These are phyloP conservation scores for Leptinotarsa peninsularis DNA, from an alignment of 2,888 invertebrate species.

Conservation along the genomic window DNA sequence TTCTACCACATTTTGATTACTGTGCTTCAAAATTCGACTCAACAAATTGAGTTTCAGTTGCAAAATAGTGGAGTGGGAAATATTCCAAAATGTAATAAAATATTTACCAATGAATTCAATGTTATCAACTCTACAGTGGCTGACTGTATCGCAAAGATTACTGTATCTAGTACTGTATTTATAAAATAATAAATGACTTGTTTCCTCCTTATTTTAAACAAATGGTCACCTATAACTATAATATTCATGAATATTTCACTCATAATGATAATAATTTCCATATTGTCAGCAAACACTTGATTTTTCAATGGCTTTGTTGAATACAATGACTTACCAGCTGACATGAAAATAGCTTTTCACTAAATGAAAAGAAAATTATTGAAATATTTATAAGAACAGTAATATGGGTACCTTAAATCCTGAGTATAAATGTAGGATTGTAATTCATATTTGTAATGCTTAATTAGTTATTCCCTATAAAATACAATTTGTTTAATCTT, in stretches of 20 bases:
- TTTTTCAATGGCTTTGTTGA: no score
- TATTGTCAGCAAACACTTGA: no score
- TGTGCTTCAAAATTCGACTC: not conserved
- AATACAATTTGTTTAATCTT: no score
- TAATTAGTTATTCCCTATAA: no score
- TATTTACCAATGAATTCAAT: not conserved
- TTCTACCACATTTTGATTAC: no score
- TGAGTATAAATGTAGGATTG: no score
- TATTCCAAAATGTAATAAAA: not conserved
- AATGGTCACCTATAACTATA: not conserved
- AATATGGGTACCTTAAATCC: not conserved
- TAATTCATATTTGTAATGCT: no score
- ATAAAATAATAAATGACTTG: not conserved
- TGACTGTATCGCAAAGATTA: not conserved
- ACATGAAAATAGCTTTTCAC: no score
- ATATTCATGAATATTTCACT: not conserved
- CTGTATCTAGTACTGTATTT: not conserved
- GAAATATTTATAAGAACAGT: no score
- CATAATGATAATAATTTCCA: not conserved
- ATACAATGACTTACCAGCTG: no score
- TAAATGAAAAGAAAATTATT: no score
- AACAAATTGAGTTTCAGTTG: not conserved
- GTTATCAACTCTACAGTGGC: not conserved
- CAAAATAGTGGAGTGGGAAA: constrained; percentile 8
- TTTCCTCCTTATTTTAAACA: not conserved